These are phyloP conservation scores for Bemisia tabaci DNA, from an alignment of 1,140 invertebrate genomes.

Conservation along the genomic window DNA sequence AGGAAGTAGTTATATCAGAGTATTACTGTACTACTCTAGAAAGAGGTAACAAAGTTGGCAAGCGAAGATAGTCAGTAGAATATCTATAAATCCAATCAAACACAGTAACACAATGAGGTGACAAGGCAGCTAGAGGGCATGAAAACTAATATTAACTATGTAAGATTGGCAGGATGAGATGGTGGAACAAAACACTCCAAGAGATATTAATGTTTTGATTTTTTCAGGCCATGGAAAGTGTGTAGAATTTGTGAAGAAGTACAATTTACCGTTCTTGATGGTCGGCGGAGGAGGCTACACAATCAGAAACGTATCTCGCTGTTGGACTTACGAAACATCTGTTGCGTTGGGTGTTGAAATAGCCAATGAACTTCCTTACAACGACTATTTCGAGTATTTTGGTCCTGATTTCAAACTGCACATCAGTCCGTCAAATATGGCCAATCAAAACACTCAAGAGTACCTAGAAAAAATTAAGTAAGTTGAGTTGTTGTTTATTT, in stretches of 20 bases:
- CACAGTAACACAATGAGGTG: too few relatives aligned
- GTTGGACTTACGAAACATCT: conserved; percentile 98
- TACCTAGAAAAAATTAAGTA: conserved; percentile 98
- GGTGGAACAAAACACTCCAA: too few relatives aligned
- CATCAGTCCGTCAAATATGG: conserved; percentile 98
- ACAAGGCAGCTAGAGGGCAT: too few relatives aligned
- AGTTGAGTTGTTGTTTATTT: too few relatives aligned
- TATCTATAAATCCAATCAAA: too few relatives aligned
- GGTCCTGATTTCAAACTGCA: conserved; percentile 99
- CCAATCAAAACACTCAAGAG: conserved; percentile 96
- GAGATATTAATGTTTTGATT: too few relatives aligned
- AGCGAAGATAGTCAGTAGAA: too few relatives aligned
- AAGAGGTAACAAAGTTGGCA: too few relatives aligned
- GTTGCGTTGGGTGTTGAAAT: conserved; percentile 92
- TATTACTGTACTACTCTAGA: too few relatives aligned
- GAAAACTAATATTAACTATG: too few relatives aligned
- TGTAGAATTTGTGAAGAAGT: conserved; percentile 95
- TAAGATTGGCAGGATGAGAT: too few relatives aligned
- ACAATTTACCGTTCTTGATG: conserved; percentile 87
- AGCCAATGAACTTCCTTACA: conserved; percentile 96
- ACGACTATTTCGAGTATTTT: conserved; percentile 99
- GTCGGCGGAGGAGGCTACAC: conserved; percentile 97
- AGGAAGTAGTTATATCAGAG: too few relatives aligned
- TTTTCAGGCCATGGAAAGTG: conserved; percentile 92
- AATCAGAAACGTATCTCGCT: conserved; percentile 93